Percentiles rank a stretch among this genome's conserved stretches.
phyloP scores from a whole-genome alignment of 2,888 invertebrate species.

The Andricus curvator region DNA sequence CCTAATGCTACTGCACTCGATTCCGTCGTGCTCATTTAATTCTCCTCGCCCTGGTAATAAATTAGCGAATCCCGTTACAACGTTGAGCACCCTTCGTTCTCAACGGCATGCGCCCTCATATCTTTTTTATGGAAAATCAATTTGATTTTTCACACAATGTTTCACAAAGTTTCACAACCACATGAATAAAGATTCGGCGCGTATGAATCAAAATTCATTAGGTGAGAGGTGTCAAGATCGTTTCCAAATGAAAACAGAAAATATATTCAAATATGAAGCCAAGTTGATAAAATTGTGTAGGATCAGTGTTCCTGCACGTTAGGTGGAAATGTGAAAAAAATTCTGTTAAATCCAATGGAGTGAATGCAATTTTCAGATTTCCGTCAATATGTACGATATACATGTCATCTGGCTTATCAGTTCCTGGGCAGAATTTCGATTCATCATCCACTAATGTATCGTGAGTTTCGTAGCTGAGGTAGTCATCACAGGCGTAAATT shows the following conservation, averaged over 20 bases:
- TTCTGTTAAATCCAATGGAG: background rate
- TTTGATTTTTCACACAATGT: background rate
- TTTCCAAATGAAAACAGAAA: no score
- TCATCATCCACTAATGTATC: slow-evolving; percentile 21
- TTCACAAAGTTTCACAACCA: background rate
- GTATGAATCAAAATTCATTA: no score
- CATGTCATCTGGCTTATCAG: slow-evolving; percentile 19
- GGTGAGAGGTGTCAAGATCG: no score
- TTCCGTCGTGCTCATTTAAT: slow-evolving; percentile 46
- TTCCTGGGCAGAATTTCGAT: slow-evolving; percentile 22
- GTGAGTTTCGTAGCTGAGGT: slow-evolving; percentile 28
- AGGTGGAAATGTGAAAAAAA: background rate
- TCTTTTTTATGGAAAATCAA: background rate
- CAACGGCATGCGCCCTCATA: slow-evolving; percentile 18
- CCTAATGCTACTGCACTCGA: slow-evolving; percentile 49
- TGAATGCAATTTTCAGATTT: slow-evolving; percentile 19
- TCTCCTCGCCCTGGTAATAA: slow-evolving; percentile 42
- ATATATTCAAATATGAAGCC: no score
- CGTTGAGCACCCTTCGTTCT: slow-evolving; percentile 20
- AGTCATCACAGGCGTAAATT: slow-evolving; percentile 61
- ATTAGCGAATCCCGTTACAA: slow-evolving; percentile 44
- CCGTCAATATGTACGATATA: slow-evolving; percentile 1
- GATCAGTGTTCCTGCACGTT: background rate
- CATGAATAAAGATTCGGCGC: no score
- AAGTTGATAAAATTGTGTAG: no score